These are phyloP conservation scores for Cecropterus lyciades DNA, from an alignment of 1,140 invertebrate species.

Conservation along the genomic window DNA sequence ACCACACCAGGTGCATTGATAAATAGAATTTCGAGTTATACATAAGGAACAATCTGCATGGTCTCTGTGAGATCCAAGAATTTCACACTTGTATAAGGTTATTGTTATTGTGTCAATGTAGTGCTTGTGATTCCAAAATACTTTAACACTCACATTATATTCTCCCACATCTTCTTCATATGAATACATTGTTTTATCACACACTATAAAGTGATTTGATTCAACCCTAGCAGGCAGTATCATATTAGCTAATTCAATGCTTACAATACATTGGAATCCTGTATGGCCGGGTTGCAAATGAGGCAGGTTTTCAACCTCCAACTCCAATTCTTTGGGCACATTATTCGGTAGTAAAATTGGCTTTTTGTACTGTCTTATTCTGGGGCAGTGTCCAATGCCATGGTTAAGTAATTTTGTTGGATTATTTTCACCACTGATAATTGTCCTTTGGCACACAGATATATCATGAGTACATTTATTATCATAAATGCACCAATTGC, in stretches of 20 bases:
- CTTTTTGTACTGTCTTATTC: conserved; percentile 87
- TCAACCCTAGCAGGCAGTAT: conserved; percentile 94
- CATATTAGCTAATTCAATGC: conserved; percentile 95
- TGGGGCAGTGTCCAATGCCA: conserved; percentile 91
- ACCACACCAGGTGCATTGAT: conserved; percentile 96
- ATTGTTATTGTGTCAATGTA: conserved; percentile 96
- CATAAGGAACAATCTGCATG: conserved; percentile 97
- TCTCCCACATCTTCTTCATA: conserved; percentile 94
- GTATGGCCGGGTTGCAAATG: conserved; percentile 93
- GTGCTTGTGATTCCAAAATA: conserved; percentile 96
- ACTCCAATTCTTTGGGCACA: conserved; percentile 93
- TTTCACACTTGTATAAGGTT: conserved; percentile 97
- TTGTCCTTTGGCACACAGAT: conserved; percentile 90
- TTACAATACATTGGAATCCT: conserved; percentile 95
- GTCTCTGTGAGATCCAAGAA: conserved; percentile 95
- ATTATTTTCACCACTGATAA: conserved; percentile 94
- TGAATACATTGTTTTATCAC: conserved; percentile 95
- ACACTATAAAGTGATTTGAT: conserved; percentile 92
- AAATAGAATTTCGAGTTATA: conserved; percentile 93
- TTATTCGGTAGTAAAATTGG: conserved; percentile 94
- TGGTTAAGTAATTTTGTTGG: conserved; percentile 89
- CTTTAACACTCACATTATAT: conserved; percentile 94
- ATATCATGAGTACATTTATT: conserved; percentile 96
- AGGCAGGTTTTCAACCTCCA: conserved; percentile 95
- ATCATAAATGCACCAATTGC: conserved; percentile 98